These are phyloP conservation scores for Varanus komodoensis DNA, from an alignment of 2,113 vertebrate species.

Conservation along the genomic window DNA sequence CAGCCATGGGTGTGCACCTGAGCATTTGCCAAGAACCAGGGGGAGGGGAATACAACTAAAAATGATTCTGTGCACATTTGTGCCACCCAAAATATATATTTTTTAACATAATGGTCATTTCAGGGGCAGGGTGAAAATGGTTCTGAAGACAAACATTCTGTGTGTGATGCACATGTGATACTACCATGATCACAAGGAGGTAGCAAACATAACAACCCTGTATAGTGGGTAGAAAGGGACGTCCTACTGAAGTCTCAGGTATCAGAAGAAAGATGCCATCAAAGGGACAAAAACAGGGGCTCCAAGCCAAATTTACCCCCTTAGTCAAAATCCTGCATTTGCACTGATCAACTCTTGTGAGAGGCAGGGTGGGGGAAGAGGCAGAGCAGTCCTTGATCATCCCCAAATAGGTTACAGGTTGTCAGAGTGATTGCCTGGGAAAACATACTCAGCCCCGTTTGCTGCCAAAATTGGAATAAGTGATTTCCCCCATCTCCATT, in stretches of 20 bases:
- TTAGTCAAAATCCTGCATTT: neutral
- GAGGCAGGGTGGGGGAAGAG: neutral
- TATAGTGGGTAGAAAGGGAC: neutral
- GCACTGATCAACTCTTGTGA: neutral
- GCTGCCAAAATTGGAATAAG: too few species aligned
- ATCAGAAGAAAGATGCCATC: too few species aligned
- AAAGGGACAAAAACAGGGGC: too few species aligned
- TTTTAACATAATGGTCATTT: too few species aligned
- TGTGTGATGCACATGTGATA: neutral
- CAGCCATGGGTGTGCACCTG: too few species aligned
- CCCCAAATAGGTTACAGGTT: neutral
- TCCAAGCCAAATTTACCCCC: too few species aligned
- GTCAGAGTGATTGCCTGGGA: neutral
- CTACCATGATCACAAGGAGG: neutral
- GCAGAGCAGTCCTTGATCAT: neutral
- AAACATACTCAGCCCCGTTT: neutral
- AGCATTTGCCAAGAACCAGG: too few species aligned
- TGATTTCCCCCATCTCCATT: too few species aligned
- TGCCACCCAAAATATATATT: too few species aligned
- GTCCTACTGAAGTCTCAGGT: neutral
- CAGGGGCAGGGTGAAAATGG: too few species aligned
- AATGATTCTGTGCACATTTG: too few species aligned
- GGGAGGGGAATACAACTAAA: too few species aligned
- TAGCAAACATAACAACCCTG: neutral
- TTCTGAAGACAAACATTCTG: neutral